Base-by-base conservation (phyloP, 2,888 invertebrate genomes). In the Lysandra coridon region DNA sequence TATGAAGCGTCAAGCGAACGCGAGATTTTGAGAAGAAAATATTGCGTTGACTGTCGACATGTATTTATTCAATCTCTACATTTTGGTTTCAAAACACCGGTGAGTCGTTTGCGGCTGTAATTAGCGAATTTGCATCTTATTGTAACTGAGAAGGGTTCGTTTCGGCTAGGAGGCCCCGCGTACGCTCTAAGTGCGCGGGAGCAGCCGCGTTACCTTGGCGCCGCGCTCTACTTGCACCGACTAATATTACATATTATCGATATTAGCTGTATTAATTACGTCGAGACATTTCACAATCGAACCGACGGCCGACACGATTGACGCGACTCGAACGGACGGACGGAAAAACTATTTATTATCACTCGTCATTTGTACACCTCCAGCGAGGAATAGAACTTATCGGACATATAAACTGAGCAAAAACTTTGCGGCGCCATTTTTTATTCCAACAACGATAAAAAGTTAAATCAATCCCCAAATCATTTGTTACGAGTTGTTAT, bases 161-260 rank as follows among this genome's bases (percentile, higher is more conserved):
- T 57, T 33, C 57, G 17, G 17, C 17, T 4, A 57, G 4, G 23
- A 14, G 14, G n/a, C 1, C 30, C 2, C 30, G 17, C 17, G 49
- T 57, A 53, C 76, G 49, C 5, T 53, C 1, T 74, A 44, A 73
- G 49, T 49, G 2, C 10, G 49, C 49, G 49, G 44, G 69, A 2
- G n/a, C 14, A 23, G 75, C 33, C 69, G 69, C 49, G 12, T 76
- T 23, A 76, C 76, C 76, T 76, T 57, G 76, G 53, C 49, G 76
- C 53, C 76, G 44, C 44, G 76, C 76, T 76, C 76, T 76, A 76
- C 69, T 69, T 69, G 69, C 33, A 76, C 57, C 30, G 57, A 57
- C 57, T 53, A 53, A 53, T 57, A 76, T 76, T 76, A 76, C 76
- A 76, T 76, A 57, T 74, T 74, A 74, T 53, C 57, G 14, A 76